Conservation (phyloP, 2,888 invertebrate species). For the Sarcophaga carnaria region DNA sequence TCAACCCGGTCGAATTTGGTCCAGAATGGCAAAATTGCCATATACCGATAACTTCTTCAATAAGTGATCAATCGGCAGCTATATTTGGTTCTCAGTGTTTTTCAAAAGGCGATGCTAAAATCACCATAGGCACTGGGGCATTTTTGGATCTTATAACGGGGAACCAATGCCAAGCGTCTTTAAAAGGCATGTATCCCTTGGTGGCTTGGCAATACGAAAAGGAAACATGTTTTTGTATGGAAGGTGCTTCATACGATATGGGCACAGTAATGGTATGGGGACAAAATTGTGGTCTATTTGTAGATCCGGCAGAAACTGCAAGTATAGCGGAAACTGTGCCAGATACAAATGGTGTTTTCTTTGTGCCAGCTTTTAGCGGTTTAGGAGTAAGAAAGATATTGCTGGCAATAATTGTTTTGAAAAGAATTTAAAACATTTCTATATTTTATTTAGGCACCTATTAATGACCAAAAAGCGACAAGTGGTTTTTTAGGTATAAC, state of each 20-base stretch:
- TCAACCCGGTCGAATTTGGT: conserved; percentile 88
- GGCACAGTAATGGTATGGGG: conserved; percentile 95
- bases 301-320: conserved; percentile 86
- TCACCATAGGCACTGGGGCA: conserved; percentile 95
- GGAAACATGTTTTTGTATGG: conserved; percentile 88
- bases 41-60: conserved; percentile 86
- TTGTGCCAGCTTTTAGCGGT: conserved; percentile 95
- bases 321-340: conserved; percentile 86
- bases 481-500: conserved; percentile 88
- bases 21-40: conserved; percentile 78
- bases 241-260: conserved; percentile 94
- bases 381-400: conserved; percentile 85
- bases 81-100: conserved; percentile 94
- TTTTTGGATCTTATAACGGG: conserved; percentile 94
- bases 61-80: conserved; percentile 90
- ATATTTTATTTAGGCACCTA: conserved; percentile 87
- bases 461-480: conserved; percentile 92
- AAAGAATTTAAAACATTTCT: background rate
- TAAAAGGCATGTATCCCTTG: conserved; percentile 94
- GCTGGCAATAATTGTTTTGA: conserved; percentile 1
- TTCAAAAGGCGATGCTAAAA: conserved; percentile 89
- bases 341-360: conserved; percentile 90
- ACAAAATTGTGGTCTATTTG: conserved; percentile 86
- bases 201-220: conserved; percentile 88
- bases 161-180: conserved; percentile 88